Conservation (phyloP, 2,797 vertebrate species). For the Helarctos malayanus region DNA sequence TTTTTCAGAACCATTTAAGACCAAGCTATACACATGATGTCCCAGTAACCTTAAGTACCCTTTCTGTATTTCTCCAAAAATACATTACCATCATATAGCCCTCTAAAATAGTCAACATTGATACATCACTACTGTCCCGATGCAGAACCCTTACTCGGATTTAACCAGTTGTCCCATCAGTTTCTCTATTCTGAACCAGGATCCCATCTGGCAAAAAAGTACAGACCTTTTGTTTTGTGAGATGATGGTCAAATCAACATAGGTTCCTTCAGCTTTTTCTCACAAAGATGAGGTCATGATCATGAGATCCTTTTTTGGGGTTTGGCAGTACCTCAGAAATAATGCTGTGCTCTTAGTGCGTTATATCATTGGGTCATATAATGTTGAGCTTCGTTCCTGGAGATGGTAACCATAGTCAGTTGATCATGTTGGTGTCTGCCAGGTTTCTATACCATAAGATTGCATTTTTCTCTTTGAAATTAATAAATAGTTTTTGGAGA, state of each 20-base stretch:
- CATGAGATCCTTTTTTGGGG: not conserved
- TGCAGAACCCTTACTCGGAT: not conserved
- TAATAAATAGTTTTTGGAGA: not conserved
- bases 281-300: not conserved
- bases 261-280: constrained; percentile 5
- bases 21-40: not conserved
- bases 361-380: not conserved
- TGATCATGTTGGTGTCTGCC: not conserved
- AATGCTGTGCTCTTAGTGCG: not conserved
- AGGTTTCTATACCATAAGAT: not conserved
- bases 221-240: not conserved
- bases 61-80: not conserved
- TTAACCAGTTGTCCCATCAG: not conserved
- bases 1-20: not conserved
- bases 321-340: not conserved
- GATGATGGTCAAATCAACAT: not conserved
- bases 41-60: not conserved
- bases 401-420: not conserved
- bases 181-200: not conserved
- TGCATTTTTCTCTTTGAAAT: not conserved
- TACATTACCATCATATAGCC: not conserved
- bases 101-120: not conserved
- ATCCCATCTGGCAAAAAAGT: not conserved
- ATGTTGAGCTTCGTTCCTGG: not conserved
- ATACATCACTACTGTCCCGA: not conserved